Base-by-base conservation (phyloP, 2,888 invertebrate species). In the Pyrrhosoma nymphula region DNA sequence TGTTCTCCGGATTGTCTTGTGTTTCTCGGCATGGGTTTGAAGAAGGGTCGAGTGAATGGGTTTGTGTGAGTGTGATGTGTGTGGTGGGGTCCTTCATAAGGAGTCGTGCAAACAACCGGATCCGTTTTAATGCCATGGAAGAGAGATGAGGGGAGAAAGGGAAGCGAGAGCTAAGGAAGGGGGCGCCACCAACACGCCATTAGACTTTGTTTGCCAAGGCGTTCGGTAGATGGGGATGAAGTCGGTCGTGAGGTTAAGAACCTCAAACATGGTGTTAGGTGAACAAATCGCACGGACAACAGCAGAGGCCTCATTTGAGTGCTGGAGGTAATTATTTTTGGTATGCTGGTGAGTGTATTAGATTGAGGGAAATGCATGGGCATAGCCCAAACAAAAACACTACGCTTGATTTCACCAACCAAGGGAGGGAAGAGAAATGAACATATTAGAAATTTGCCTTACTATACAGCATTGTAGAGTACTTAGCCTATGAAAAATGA, bases 91-190 rank as follows among this genome's bases (percentile, higher is more conserved):
- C 23, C 6, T 3, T 0, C 82, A 35, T 30, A 82, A 82, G 82
- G 82, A 82, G 35, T 30, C 82, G 30, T 82, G 82, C 82, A 82
- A 82, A 82, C 82, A 82, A 35, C 82, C 26, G 82, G 82, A 82
- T 82, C 82, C 82, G 82, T 82, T 82, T 82, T 82, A 82, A 82
- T 82, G 82, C 82, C 82, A 82, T 82, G 35, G 82, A 56, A 89
- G 89, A 56, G 18, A n/a, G 47, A 55, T 20, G 47, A 20, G 47
- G 56, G n/a, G 26, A 26, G 89, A 55, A 55, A 89, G 47, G n/a
- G 0, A 10, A 20, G 47, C 2, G 89, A 47, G 47, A n/a, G 39
- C 0, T 0, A 69, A 69, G 69, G 47, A 47, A 88, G 88, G 69
- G 69, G 4, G 26, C 26, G 82, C 14, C n/a, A 14, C 35, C 35